Evolutionary conservation across 2,113 vertebrate genomes (phyloP).

Genomic region (Etia nguti): DNA sequence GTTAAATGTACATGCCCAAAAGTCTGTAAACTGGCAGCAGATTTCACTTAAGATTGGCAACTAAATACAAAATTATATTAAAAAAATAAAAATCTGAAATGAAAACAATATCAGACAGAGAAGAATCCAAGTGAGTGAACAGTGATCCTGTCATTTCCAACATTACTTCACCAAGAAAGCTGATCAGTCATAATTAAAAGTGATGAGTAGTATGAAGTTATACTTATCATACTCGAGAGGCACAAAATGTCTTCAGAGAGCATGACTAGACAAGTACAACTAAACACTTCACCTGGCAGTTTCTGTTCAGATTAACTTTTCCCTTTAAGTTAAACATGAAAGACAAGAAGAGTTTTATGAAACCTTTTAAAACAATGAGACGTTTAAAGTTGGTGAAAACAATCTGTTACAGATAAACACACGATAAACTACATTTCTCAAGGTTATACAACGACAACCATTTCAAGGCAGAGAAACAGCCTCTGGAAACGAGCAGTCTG

Average conservation of each 20-base stretch:
- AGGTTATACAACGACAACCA: neutral
- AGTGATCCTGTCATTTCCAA: neutral
- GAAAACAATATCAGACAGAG: neutral
- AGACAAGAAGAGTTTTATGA: slow-evolving; percentile 2
- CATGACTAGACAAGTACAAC: neutral
- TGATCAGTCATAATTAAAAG: neutral
- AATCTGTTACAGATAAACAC: slow-evolving; percentile 13
- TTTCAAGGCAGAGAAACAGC: neutral
- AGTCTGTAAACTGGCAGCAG: neutral
- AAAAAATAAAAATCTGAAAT: neutral
- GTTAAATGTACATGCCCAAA: neutral
- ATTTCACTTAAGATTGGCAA: neutral
- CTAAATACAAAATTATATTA: neutral
- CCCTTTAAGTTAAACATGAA: neutral
- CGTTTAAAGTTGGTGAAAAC: slow-evolving; percentile 1
- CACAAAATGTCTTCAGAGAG: slow-evolving; percentile 21
- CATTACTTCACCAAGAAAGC: neutral
- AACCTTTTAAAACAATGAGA: slow-evolving; percentile 30
- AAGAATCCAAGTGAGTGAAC: neutral
- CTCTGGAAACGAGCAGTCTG: neutral
- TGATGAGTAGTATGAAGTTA: neutral
- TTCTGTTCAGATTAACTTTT: neutral
- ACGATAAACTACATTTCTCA: slow-evolving; percentile 14
- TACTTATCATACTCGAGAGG: slow-evolving; percentile 17
- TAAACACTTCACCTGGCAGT: neutral